Conservation (phyloP, 2,888 invertebrate species). For the Agrilus mali region DNA sequence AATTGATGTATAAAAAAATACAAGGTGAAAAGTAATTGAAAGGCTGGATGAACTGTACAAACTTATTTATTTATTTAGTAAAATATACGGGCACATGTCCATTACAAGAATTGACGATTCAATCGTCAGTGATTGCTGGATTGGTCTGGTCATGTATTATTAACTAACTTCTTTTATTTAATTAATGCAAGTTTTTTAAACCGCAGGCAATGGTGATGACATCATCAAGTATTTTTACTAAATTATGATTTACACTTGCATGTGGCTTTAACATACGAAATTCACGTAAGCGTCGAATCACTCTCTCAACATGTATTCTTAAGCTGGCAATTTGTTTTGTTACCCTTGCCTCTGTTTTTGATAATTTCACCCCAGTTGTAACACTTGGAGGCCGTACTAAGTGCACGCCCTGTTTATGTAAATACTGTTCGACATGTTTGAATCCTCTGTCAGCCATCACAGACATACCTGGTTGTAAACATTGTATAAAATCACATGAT, state of each 20-base stretch:
- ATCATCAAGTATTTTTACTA: slow-evolving; percentile 6
- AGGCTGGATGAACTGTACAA: too few relatives aligned
- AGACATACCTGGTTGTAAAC: too few relatives aligned
- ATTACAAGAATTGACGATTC: too few relatives aligned
- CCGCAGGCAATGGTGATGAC: slow-evolving; percentile 9
- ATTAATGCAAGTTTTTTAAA: slow-evolving; percentile 12
- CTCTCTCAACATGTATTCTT: slow-evolving; percentile 15
- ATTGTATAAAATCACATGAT: too few relatives aligned
- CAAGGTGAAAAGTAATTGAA: too few relatives aligned
- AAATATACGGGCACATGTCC: too few relatives aligned
- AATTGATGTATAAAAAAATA: too few relatives aligned
- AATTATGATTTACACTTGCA: slow-evolving; percentile 7
- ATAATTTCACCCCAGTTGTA: slow-evolving; percentile 7
- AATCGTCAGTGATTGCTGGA: too few relatives aligned
- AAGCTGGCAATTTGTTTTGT: too few relatives aligned
- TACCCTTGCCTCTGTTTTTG: slow-evolving; percentile 10
- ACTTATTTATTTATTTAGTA: too few relatives aligned
- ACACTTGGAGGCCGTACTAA: slow-evolving; percentile 15
- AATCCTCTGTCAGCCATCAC: slow-evolving; percentile 12
- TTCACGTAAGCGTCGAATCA: slow-evolving; percentile 15
- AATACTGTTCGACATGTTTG: slow-evolving; percentile 13
- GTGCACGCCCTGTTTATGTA: slow-evolving; percentile 8
- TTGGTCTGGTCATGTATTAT: too few relatives aligned
- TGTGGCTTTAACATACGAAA: slow-evolving; percentile 14
- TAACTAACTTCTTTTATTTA: background rate